Base-by-base conservation (phyloP, 2,797 vertebrate genomes). In the Aeoliscus strigatus region DNA sequence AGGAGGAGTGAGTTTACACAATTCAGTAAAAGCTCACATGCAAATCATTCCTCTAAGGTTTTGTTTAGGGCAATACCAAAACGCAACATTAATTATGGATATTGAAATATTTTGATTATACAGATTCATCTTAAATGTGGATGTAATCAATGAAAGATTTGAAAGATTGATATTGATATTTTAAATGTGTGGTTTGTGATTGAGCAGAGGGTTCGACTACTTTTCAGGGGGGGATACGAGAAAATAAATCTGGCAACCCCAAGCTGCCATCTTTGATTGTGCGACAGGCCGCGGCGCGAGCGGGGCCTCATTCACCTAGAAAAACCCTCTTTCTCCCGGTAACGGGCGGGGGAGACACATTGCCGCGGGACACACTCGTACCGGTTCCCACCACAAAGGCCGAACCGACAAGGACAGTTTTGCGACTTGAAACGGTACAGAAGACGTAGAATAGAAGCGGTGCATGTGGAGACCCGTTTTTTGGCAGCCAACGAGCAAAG, bases 181-280 rank as follows among this genome's bases (percentile, higher is more conserved):
- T n/a, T n/a, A n/a, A n/a, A n/a, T n/a, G n/a, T n/a, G n/a, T n/a
- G n/a, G n/a, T n/a, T n/a, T n/a, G n/a, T n/a, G n/a, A n/a, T n/a
- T n/a, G n/a, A n/a, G n/a, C n/a, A n/a, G n/a, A n/a, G n/a, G n/a
- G n/a, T n/a, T n/a, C n/a, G n/a, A n/a, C n/a, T n/a, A n/a, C n/a
- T n/a, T n/a, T n/a, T n/a, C n/a, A n/a, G n/a, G n/a, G 57, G 57
- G 51, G 71, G 73, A 72, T 60, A 8, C 2, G 33, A 52, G 2
- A 4, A 4, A 2, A 58, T 46, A 60, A 49, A 82, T 69, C 70
- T 84, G 82, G 84, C 82, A 84, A 83, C 82, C 2, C 1, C 47
- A 8, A 37, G 39, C 81, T 79, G 85, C 88, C 88, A 90, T 90
- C 82, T 90, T 90, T 88, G 86, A 90, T 87, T 86, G 84, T 85